A percentile compares a stretch with the other conserved stretches of the same genome.
phyloP scores from a whole-genome alignment of 1,140 invertebrate species.

The Apis dorsata region DNA sequence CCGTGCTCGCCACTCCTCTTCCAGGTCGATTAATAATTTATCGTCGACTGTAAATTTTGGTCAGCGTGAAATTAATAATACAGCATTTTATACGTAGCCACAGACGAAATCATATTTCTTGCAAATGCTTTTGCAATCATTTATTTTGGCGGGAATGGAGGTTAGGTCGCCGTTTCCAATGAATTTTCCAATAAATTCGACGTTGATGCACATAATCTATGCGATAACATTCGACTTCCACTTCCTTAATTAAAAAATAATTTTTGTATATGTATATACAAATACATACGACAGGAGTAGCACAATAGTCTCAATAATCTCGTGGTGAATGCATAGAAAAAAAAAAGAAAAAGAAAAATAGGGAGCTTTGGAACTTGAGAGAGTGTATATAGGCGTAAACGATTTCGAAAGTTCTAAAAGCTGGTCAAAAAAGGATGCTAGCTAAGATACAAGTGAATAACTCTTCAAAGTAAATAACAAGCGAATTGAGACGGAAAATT shows the following conservation, averaged over 20 bases:
- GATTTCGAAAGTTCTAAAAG: constrained; percentile 49
- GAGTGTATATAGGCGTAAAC: constrained; percentile 52
- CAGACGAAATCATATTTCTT: constrained; percentile 26
- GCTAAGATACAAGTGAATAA: constrained; percentile 52
- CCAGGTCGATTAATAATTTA: constrained; percentile 45
- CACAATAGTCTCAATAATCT: constrained; percentile 42
- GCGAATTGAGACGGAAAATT: constrained; percentile 11
- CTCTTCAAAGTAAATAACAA: constrained; percentile 37
- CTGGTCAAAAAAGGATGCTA: constrained; percentile 45
- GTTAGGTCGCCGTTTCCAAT: not conserved
- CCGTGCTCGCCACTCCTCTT: constrained; percentile 34
- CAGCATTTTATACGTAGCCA: constrained; percentile 10
- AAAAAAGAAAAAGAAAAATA: not conserved
- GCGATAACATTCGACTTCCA: constrained; percentile 12
- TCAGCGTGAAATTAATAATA: constrained; percentile 34
- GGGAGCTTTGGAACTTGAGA: constrained; percentile 41
- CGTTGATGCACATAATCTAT: not conserved
- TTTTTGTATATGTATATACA: constrained; percentile 38
- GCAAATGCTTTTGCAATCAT: not conserved
- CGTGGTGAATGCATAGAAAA: constrained; percentile 7
- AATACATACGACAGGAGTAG: constrained; percentile 46
- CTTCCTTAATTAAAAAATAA: not conserved
- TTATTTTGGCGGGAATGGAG: not conserved
- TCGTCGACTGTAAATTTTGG: constrained; percentile 38
- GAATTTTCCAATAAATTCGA: not conserved